Evolutionary conservation across 2,113 vertebrate genomes (phyloP).

Genomic region (Gopherus flavomarginatus): DNA sequence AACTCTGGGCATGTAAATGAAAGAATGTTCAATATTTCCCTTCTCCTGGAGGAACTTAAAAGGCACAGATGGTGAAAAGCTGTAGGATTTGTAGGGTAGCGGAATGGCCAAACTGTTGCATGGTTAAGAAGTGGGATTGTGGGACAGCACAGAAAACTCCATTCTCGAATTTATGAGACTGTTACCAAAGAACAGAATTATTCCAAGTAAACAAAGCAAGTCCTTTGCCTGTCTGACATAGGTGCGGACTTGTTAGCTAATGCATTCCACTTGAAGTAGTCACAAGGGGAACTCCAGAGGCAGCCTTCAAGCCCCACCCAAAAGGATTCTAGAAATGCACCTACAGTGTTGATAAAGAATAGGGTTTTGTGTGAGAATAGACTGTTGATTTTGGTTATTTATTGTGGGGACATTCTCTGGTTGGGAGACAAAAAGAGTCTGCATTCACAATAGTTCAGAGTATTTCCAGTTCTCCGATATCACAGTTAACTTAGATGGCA

Average conservation of each 20-base stretch:
- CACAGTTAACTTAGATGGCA: fast-evolving
- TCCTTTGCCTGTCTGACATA: constrained; percentile 36
- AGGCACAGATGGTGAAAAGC: background rate
- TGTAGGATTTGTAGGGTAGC: background rate
- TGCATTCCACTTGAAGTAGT: constrained; percentile 74
- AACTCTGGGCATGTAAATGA: fast-evolving
- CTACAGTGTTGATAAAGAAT: background rate
- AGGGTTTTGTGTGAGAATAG: background rate
- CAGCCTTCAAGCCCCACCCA: constrained; percentile 18
- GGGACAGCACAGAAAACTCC: background rate
- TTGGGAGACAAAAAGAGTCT: background rate
- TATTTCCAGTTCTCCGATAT: background rate
- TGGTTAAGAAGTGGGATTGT: background rate
- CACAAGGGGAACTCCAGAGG: constrained; percentile 71
- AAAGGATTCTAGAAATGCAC: constrained; percentile 15
- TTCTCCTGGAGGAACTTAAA: background rate
- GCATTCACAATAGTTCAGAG: background rate
- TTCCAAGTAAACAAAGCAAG: constrained; percentile 47
- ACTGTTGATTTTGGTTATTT: background rate
- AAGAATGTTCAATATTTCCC: background rate
- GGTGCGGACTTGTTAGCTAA: constrained; percentile 70
- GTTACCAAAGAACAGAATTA: constrained; percentile 53
- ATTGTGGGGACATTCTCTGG: background rate
- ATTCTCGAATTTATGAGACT: background rate
- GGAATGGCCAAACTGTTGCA: background rate